Evolutionary conservation across 2,797 vertebrate genomes (phyloP), one percentile per base, ranked within the genome.

Genomic region (Myotis pilosus): DNA sequence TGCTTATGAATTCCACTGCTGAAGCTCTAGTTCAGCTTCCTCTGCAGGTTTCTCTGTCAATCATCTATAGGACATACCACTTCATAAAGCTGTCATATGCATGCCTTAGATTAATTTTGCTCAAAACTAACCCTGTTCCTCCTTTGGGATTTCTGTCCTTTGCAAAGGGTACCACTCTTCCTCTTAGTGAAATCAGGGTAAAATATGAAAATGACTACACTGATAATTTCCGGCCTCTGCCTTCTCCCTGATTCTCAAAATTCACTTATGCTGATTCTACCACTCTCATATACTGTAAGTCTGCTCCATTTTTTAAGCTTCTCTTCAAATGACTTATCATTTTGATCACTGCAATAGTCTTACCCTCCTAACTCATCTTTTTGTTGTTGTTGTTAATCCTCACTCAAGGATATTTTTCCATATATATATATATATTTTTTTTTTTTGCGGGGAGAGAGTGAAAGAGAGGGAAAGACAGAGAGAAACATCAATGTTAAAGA

Each of bases 101-200:
- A 6, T 28, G 22, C 10, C n/a, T 41, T 91, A 49, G 8, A 20
- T 57, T 85, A 72, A 55, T 36, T 95, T 80, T 85, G 71, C 72
- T 38, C 22, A 80, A 87, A 86, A 89, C 12, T 60, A 47, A 87
- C 12, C 41, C 25, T 53, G 6, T 30, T 75, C 22, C 20, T 94
- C 38, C 47, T 72, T 44, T 62, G 36, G 19, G n/a, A 78, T 96
- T 90, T 81, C 62, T 88, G 36, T 86, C n/a, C 16, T 82, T 83
- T 71, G 33, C 36, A 75, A 82, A 94, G 28, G 22, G 36, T 16
- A 30, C 6, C 19, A 11, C 23, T 20, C 5, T 92, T 93, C 44
- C 85, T 17, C 60, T 19, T 49, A 64, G 38, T 82, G 66, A 62
- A 33, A n/a, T 62, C 33, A 75, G 76, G 17, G n/a, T 47, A 47